Conservation (phyloP, 2,797 vertebrate genomes). For the Spinus olivaceus region DNA sequence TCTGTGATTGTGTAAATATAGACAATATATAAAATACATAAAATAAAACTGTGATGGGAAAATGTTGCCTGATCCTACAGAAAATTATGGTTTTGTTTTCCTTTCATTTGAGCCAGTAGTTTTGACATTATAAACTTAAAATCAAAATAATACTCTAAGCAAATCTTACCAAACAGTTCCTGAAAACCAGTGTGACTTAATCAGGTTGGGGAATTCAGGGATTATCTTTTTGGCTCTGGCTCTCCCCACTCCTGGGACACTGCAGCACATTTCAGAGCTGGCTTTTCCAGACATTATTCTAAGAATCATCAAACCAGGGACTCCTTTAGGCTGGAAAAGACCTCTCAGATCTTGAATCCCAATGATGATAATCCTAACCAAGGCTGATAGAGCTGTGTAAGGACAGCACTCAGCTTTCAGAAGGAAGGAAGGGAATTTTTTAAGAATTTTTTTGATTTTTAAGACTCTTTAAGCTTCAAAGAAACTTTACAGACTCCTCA, state of each 20-base stretch:
- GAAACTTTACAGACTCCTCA: neutral
- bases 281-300: neutral
- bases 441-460: neutral
- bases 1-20: neutral
- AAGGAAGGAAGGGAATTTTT: neutral
- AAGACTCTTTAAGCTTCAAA: neutral
- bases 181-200: neutral
- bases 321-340: neutral
- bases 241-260: neutral
- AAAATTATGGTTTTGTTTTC: neutral
- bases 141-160: neutral
- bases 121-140: neutral
- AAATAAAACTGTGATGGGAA: neutral
- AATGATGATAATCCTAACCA: neutral
- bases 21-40: neutral
- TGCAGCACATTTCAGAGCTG: neutral
- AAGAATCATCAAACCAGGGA: neutral
- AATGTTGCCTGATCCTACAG: neutral
- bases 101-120: neutral
- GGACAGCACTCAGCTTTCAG: neutral
- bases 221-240: neutral
- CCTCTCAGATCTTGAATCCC: neutral
- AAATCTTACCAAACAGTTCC: neutral
- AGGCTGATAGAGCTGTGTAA: neutral
- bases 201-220: conserved; percentile 2